Conservation (phyloP, 2,113 vertebrate genomes). For the Chlamydotis undulata region DNA sequence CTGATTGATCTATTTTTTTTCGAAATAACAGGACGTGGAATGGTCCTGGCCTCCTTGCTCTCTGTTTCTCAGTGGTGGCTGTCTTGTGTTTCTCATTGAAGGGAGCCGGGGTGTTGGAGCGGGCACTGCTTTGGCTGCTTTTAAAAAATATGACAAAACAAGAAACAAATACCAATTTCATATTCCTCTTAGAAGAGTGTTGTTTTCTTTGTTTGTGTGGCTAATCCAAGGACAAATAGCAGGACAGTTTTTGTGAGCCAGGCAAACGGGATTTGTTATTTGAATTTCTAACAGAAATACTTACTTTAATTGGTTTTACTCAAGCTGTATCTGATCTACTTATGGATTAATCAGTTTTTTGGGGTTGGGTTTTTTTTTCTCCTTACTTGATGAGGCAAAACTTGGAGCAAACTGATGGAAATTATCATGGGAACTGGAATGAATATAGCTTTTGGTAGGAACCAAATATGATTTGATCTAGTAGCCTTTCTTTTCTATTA, state of each 20-base stretch:
- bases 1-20: constrained; percentile 43
- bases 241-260: not conserved
- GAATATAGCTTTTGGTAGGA: constrained; percentile 7
- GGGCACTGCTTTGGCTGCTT: not conserved
- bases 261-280: not conserved
- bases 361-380: too few species aligned
- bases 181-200: not conserved
- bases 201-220: not conserved
- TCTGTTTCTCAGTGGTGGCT: not conserved
- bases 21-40: not conserved
- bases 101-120: not conserved
- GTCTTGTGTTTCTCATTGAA: not conserved
- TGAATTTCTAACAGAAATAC: not conserved
- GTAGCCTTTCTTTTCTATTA: constrained; percentile 46
- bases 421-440: not conserved
- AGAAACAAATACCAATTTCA: not conserved
- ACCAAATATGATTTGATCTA: constrained; percentile 34
- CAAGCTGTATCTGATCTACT: not conserved
- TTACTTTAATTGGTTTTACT: not conserved
- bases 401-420: constrained; percentile 9
- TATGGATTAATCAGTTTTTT: not conserved
- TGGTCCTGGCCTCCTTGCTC: not conserved
- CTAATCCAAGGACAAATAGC: not conserved
- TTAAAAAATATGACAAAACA: not conserved
- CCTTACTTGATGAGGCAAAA: not conserved